Evolutionary conservation across 2,888 invertebrate species (phyloP).

Genomic region (Metallyticus violacea): DNA sequence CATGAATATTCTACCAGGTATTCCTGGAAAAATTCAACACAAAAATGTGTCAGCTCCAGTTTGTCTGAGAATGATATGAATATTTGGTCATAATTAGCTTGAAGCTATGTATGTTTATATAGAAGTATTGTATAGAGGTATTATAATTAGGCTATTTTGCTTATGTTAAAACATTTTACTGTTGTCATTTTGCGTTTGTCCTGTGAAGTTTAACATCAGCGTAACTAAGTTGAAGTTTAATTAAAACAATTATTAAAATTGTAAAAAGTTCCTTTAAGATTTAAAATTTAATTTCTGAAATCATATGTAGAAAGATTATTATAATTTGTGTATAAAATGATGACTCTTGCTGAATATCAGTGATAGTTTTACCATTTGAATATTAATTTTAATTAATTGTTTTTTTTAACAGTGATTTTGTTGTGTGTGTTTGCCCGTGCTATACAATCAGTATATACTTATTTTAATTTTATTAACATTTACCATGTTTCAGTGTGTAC

Average conservation of each 20-base stretch:
- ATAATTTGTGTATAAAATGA: background rate
- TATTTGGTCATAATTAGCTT: background rate
- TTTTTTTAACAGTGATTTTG: background rate
- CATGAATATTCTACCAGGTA: background rate
- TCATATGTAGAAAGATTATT: background rate
- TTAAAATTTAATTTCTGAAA: background rate
- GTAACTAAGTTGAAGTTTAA: background rate
- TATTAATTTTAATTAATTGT: background rate
- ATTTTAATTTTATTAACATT: background rate
- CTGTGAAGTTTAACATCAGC: background rate
- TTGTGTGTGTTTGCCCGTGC: background rate
- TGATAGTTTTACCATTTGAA: background rate
- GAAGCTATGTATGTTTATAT: background rate
- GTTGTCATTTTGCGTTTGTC: background rate
- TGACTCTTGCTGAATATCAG: background rate
- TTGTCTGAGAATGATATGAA: background rate
- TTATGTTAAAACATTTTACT: background rate
- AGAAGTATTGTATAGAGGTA: background rate
- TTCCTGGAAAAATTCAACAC: background rate
- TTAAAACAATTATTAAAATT: background rate
- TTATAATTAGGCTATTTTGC: background rate
- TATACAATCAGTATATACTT: background rate
- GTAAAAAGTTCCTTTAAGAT: background rate
- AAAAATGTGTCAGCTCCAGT: background rate
- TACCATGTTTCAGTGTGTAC: background rate